These are phyloP conservation scores for Acomys russatus DNA, from an alignment of 2,797 vertebrate genomes.

Conservation along the genomic window DNA sequence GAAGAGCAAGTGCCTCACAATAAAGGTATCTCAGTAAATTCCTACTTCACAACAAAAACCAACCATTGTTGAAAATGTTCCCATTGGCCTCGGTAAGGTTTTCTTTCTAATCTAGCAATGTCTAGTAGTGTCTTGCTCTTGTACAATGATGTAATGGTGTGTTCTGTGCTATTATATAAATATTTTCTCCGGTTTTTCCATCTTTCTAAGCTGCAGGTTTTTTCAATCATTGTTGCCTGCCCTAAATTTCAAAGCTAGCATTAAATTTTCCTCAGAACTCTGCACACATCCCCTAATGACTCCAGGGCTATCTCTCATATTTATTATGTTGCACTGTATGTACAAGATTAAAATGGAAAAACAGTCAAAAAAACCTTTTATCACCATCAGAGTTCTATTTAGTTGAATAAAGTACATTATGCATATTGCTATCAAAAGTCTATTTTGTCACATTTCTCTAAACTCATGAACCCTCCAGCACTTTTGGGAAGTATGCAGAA, in stretches of 20 bases:
- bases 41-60: conserved; percentile 1
- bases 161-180: neutral
- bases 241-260: conserved; percentile 23
- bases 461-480: conserved; percentile 3
- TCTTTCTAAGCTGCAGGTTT: neutral
- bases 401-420: conserved; percentile 26
- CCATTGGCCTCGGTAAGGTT: neutral
- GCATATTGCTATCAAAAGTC: conserved; percentile 23
- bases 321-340: neutral
- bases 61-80: neutral
- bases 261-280: neutral
- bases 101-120: conserved; percentile 1
- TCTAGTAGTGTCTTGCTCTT: neutral
- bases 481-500: neutral
- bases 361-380: conserved; percentile 51
- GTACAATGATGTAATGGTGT: neutral
- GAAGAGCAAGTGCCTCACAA: neutral
- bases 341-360: conserved; percentile 30
- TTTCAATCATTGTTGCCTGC: neutral
- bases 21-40: neutral
- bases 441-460: conserved; percentile 45
- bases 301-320: conserved; percentile 15
- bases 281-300: conserved; percentile 26
- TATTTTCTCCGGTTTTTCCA: conserved; percentile 20
- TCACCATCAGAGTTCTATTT: neutral